phyloP scores from a whole-genome alignment of 2,113 vertebrate genomes.

The Myodes glareolus region DNA sequence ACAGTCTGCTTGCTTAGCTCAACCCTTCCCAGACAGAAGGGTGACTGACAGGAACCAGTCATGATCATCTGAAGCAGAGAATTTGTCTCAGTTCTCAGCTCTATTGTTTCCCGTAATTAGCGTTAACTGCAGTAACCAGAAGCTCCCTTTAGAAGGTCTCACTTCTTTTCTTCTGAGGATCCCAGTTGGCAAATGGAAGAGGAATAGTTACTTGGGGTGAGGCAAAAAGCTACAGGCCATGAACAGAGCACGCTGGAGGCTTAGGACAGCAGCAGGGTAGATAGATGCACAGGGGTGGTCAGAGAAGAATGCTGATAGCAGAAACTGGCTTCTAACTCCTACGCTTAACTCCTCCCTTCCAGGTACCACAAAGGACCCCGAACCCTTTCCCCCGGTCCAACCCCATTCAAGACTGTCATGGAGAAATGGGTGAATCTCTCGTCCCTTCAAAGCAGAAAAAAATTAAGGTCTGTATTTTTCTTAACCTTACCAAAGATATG shows the following conservation, averaged over 20 bases:
- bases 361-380: background rate
- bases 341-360: background rate
- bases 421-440: background rate
- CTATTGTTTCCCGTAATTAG: background rate
- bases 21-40: background rate
- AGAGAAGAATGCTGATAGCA: background rate
- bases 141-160: background rate
- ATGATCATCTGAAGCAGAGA: background rate
- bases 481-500: background rate
- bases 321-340: background rate
- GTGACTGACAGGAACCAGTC: too few species aligned
- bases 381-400: background rate
- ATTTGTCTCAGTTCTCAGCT: background rate
- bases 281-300: too few species aligned
- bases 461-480: constrained; percentile 15
- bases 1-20: background rate
- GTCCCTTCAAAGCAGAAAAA: background rate
- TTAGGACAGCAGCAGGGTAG: background rate
- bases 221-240: too few species aligned
- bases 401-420: background rate
- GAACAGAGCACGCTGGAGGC: background rate
- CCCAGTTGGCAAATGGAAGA: background rate
- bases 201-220: background rate
- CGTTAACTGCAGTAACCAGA: background rate
- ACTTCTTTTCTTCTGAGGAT: background rate